Conservation (phyloP, 2,113 vertebrate genomes). For the Zosterops hypoxanthus region DNA sequence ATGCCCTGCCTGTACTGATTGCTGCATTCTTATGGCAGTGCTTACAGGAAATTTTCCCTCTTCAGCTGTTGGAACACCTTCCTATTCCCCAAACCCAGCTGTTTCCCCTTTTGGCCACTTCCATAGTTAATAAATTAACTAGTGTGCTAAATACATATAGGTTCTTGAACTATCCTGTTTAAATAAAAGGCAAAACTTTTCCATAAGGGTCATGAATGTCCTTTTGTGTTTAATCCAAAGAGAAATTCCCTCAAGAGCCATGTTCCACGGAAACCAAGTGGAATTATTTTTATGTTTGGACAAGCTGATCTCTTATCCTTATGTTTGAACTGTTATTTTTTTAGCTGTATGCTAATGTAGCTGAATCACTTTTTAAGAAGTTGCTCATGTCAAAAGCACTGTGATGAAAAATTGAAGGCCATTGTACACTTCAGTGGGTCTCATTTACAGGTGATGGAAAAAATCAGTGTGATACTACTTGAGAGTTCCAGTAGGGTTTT, state of each 20-base stretch:
- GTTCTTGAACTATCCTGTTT: background rate
- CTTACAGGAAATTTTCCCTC: background rate
- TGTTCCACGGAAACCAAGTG: background rate
- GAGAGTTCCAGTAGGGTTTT: background rate
- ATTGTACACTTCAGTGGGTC: background rate
- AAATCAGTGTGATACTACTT: background rate
- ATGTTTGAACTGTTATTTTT: background rate
- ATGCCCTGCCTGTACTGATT: background rate
- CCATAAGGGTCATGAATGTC: background rate
- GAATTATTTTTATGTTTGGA: background rate
- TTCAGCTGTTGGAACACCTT: background rate
- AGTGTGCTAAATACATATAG: background rate
- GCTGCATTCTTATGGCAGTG: accelerated
- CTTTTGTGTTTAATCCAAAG: background rate
- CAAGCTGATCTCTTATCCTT: background rate
- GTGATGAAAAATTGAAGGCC: background rate
- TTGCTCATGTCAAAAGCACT: background rate
- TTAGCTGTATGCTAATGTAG: background rate
- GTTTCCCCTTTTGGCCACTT: background rate
- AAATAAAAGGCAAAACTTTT: background rate
- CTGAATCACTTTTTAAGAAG: background rate
- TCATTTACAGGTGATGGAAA: background rate
- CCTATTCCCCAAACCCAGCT: background rate
- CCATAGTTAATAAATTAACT: background rate
- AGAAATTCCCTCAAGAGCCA: background rate